Evolutionary conservation across 1,140 invertebrate species (phyloP), one percentile per base, ranked within the genome.

Genomic region (Venturia canescens): DNA sequence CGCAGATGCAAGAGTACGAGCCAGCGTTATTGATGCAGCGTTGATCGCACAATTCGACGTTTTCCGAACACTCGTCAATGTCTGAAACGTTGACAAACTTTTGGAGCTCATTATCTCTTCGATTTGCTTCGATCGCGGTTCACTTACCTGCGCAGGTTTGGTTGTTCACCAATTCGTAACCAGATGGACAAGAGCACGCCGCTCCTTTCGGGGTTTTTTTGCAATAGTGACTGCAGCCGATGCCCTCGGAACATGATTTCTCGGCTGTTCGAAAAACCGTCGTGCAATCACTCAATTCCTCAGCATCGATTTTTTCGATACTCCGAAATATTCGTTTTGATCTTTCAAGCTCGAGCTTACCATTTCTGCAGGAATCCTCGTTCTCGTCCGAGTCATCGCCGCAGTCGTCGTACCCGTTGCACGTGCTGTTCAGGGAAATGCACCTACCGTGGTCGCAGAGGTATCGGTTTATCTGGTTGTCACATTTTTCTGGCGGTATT

Each of bases 21-120:
- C 97, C 97, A 0, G 92, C 91, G 0, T 90, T 94, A 87, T 99
- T 98, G 23, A 93, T 89, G 86, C 98, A 99, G 70, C 90, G 88
- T 88, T 99, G 98, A 78, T 96, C 96, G 85, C 98, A 99, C 0
- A 93, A 91, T 11, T 96, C 95, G 66, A 94, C 95, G 11, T 88
- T 91, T 78, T 95, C 93, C 15, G 27, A 0, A 88, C 97, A 98
- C 90, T 98, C 97, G 89, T 98, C 93, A 21, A 97, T 94, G 88
- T 98, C 97, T 92, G 83, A 50, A 78, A 78, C 69, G 1, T 23
- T 44, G 3, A 26, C 3, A 72, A 72, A 48, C n/a, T 72, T 34
- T 70, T 78, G n/a, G 2, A 74, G 57, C 29, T 23, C 31, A 74
- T 53, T 29, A 53, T 15, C 23, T 9, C 26, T 21, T 21, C n/a